These are phyloP conservation scores for Agrochola lota DNA, from an alignment of 2,888 invertebrate species.

Conservation along the genomic window DNA sequence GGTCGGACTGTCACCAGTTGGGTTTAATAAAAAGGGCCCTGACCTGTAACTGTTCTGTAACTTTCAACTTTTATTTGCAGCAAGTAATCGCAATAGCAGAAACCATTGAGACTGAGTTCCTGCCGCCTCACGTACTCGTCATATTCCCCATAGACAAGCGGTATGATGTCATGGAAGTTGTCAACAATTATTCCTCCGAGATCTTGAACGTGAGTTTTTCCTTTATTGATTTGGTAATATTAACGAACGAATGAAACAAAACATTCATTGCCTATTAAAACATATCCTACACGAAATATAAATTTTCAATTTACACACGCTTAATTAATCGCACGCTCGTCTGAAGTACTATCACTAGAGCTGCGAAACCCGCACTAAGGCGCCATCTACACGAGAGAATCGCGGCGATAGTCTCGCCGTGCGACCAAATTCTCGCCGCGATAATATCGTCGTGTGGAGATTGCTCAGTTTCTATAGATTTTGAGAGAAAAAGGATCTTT, in stretches of 20 bases:
- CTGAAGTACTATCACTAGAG: no score
- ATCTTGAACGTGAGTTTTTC: constrained; percentile 77
- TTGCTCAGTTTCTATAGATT: no score
- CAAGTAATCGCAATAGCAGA: constrained; percentile 68
- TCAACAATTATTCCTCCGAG: constrained; percentile 77
- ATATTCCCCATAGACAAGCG: constrained; percentile 84
- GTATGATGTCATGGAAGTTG: constrained; percentile 79
- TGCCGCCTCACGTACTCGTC: constrained; percentile 85
- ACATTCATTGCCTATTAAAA: background rate
- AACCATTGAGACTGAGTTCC: constrained; percentile 79
- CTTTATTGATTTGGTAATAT: background rate
- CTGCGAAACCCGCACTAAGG: no score
- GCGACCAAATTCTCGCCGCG: no score
- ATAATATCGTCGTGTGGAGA: no score
- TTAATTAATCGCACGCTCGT: no score
- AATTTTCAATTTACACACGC: no score
- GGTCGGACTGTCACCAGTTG: background rate
- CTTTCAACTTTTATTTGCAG: constrained; percentile 64
- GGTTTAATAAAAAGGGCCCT: background rate
- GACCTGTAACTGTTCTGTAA: background rate
- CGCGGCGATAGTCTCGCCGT: no score
- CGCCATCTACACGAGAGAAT: no score
- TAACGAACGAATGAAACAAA: no score
- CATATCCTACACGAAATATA: background rate
- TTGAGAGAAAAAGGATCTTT: no score